Evolutionary conservation across 2,888 invertebrate species (phyloP).

Genomic region (Aleiodes testaceus): DNA sequence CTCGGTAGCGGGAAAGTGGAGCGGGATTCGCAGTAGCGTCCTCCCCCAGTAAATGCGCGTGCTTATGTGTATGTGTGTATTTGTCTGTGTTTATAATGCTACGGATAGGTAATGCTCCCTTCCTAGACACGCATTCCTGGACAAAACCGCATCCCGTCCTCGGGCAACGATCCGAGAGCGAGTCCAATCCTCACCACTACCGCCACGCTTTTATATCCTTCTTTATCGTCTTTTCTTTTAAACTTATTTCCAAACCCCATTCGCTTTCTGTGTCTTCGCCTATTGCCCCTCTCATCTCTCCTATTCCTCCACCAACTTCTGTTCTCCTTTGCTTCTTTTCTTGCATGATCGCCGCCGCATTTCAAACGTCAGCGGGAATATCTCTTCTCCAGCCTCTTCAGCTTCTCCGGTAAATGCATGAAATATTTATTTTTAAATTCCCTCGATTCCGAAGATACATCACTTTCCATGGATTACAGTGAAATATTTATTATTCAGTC

Average conservation of each 20-base stretch:
- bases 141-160: slow-evolving; percentile 57
- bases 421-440: slow-evolving; percentile 3
- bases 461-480: background rate
- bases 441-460: background rate
- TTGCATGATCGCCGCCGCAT: slow-evolving; percentile 33
- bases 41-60: background rate
- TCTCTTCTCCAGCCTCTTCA: background rate
- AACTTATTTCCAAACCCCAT: slow-evolving; percentile 2
- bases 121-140: slow-evolving; percentile 56
- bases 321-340: slow-evolving; percentile 21
- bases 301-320: slow-evolving; percentile 18
- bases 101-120: slow-evolving; percentile 34
- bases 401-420: slow-evolving; percentile 8
- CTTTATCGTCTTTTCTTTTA: slow-evolving; percentile 24
- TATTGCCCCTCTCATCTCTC: slow-evolving; percentile 38
- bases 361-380: slow-evolving; percentile 34
- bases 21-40: slow-evolving; percentile 45
- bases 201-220: slow-evolving; percentile 22
- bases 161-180: slow-evolving; percentile 52
- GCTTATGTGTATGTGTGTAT: slow-evolving; percentile 36
- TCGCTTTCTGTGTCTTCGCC: slow-evolving; percentile 32
- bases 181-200: slow-evolving; percentile 39
- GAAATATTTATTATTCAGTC: too few species aligned
- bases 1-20: slow-evolving; percentile 45
- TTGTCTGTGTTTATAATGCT: slow-evolving; percentile 10